phyloP scores from a whole-genome alignment of 23 tunicate species.

The Botrylloides violaceus region DNA sequence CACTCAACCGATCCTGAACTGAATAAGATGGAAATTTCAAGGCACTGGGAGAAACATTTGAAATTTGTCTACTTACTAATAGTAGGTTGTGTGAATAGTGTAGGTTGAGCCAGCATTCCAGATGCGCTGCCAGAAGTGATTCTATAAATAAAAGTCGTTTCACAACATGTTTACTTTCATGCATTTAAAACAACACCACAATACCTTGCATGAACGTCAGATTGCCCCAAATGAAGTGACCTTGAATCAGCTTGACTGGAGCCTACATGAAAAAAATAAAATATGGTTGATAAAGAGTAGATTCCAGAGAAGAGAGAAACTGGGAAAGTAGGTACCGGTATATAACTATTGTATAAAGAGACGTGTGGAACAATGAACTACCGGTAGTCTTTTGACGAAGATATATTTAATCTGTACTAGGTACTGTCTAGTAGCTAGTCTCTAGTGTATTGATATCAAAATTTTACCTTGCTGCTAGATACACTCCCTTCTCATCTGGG shows the following conservation, averaged over 20 bases:
- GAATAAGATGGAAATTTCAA: background rate
- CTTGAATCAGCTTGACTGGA: slow-evolving; percentile 1
- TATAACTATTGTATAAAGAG: no score
- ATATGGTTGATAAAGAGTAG: background rate
- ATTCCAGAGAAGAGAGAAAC: no score
- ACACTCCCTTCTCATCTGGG: no score
- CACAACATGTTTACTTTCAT: background rate
- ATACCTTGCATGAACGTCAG: background rate
- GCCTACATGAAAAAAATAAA: background rate
- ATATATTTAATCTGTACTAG: no score
- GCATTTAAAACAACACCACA: background rate
- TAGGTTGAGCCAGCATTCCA: slow-evolving; percentile 14
- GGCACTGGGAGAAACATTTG: background rate
- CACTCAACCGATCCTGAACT: slow-evolving; percentile 23
- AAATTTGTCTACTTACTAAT: background rate
- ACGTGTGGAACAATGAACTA: no score
- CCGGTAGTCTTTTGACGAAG: no score
- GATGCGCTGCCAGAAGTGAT: background rate
- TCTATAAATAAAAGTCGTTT: background rate
- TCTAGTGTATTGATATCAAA: no score
- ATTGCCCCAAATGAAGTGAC: background rate
- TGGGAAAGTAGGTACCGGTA: no score
- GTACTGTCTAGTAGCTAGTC: no score
- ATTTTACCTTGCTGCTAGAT: no score
- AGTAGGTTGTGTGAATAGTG: slow-evolving; percentile 11